Base-by-base conservation (phyloP, 2,888 invertebrate genomes). In the Phyllotreta striolata region DNA sequence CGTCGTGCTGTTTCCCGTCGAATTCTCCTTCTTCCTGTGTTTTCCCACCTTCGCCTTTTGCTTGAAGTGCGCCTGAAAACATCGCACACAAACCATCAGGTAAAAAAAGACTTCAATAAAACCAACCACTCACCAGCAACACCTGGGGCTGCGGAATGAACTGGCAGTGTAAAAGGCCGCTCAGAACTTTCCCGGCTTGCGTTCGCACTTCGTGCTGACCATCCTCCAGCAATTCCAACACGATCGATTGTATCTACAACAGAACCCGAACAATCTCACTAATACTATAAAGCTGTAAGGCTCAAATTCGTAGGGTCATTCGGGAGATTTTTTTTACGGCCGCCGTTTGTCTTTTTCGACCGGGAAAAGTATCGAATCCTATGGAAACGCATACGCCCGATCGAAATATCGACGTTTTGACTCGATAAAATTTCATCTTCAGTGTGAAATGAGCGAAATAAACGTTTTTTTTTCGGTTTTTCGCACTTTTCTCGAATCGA, bases 81-180 rank as follows among this genome's bases (percentile, higher is more conserved):
- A 10, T 41, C 58, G 55, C 38, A 60, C 6, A 37, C 14, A 54
- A 49, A 46, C 57, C 7, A 13, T 54, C 9, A 0, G 5, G n/a
- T 54, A 54, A 7, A 8, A 38, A 1, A n/a, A n/a, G n/a, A n/a
- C n/a, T n/a, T n/a, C n/a, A n/a, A n/a, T n/a, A 56, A 62, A 55
- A 24, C n/a, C n/a, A n/a, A n/a, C n/a, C n/a, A 64, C 83, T 82
- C 80, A 89, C 90, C 79, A 88, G 76, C 60, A 88, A 78, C 58
- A 82, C 76, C 70, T 83, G 81, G 13, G 88, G 87, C 73, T 88
- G 82, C 5, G 84, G 84, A 63, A 95, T 84, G 72, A 92, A 92
- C 60, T 89, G 88, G 78, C 94, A 95, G 80, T 95, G 96, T 76
- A 96, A 85, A 63, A 96, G 83, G 3, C 95, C 95, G 56, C 93